Evolutionary conservation across 2,113 vertebrate genomes (phyloP).

Genomic region (Brachyhypopomus occidentalis): DNA sequence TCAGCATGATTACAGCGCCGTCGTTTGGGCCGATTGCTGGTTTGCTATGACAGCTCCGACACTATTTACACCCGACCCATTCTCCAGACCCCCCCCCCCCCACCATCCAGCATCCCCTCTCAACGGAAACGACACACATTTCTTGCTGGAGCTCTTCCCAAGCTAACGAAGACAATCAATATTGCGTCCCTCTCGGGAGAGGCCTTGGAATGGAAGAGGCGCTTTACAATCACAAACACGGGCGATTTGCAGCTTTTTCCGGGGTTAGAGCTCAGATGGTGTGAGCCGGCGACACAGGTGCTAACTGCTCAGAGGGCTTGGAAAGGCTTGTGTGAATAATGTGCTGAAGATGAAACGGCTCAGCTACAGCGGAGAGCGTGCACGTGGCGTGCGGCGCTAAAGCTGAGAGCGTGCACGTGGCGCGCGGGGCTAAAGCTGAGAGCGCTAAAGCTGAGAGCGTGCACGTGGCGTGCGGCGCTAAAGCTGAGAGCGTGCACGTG

Average conservation of each 20-base stretch:
- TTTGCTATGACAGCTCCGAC: constrained; percentile 8
- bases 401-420: constrained; percentile 11
- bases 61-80: constrained; percentile 45
- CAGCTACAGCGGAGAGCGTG: constrained; percentile 23
- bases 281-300: constrained; percentile 38
- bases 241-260: constrained; percentile 59
- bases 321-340: constrained; percentile 24
- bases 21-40: neutral
- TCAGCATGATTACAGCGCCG: constrained; percentile 8
- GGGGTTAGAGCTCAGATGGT: constrained; percentile 52
- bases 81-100: constrained; percentile 38
- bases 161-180: constrained; percentile 61
- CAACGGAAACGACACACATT: constrained; percentile 46
- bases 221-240: constrained; percentile 53
- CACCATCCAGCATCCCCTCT: neutral
- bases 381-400: constrained; percentile 20
- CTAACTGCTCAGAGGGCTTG: constrained; percentile 38
- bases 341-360: constrained; percentile 33
- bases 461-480: too few relatives aligned
- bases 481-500: too few relatives aligned
- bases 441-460: too few relatives aligned
- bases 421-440: too few relatives aligned
- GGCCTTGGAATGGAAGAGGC: constrained; percentile 51
- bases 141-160: constrained; percentile 48
- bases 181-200: constrained; percentile 49